A percentile compares a stretch with the other conserved stretches of the same genome.
Evolutionary conservation across 2,797 vertebrate species (phyloP).

Genomic region (Myotis pilosus): DNA sequence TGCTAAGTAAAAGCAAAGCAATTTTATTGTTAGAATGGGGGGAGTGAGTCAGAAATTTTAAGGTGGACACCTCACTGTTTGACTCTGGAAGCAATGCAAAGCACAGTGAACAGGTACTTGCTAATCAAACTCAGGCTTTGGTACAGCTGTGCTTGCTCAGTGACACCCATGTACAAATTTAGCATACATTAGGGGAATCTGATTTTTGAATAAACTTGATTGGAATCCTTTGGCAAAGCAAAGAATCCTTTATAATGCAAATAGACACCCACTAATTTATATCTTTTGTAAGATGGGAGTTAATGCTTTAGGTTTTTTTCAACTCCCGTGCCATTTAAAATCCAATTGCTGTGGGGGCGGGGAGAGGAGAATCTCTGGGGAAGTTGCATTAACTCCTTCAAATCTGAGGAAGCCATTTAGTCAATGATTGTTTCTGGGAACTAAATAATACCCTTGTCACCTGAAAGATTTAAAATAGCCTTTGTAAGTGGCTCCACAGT

Average conservation of each 20-base stretch:
- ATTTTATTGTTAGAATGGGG: constrained; percentile 32
- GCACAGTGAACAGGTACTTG: neutral
- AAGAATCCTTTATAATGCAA: constrained; percentile 42
- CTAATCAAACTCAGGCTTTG: neutral
- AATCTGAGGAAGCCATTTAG: constrained; percentile 5
- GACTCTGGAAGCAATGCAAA: neutral
- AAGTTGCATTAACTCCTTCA: constrained; percentile 62
- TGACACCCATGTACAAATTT: neutral
- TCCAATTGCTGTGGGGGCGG: neutral
- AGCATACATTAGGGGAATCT: neutral
- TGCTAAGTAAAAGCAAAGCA: constrained; percentile 50
- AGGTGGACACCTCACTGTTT: neutral
- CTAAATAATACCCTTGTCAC: constrained; percentile 57
- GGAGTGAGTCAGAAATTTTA: constrained; percentile 39
- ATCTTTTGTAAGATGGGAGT: constrained; percentile 38
- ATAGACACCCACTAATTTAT: neutral
- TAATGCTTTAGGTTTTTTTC: constrained; percentile 20
- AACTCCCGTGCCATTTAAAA: constrained; percentile 9
- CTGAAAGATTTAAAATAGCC: constrained; percentile 57
- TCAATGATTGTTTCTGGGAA: constrained; percentile 56
- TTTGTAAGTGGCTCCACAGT: constrained; percentile 51
- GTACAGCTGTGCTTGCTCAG: neutral
- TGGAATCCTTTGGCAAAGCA: neutral
- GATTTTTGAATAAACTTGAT: constrained; percentile 47
- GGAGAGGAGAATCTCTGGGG: constrained; percentile 20